Evolutionary conservation across 2,888 invertebrate genomes (phyloP).

Genomic region (Eudemis profundana): DNA sequence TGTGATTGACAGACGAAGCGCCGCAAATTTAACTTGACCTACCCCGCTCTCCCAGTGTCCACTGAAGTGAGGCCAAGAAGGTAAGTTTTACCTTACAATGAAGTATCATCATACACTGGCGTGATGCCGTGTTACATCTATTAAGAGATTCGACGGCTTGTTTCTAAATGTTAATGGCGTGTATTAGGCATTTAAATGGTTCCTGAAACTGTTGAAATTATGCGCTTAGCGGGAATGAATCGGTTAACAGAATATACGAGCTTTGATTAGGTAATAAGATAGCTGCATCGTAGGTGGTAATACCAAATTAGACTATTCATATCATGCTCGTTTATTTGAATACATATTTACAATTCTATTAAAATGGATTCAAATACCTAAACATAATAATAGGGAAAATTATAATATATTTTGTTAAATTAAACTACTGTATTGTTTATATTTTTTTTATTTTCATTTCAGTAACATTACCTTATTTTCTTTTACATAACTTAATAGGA

Average conservation of each 20-base stretch:
- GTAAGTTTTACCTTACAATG: constrained; percentile 42
- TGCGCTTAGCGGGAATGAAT: constrained; percentile 61
- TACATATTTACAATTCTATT: background rate
- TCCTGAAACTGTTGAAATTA: constrained; percentile 76
- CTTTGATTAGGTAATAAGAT: constrained; percentile 45
- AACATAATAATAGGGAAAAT: too few relatives aligned
- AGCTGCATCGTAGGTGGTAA: constrained; percentile 29
- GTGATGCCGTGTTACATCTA: constrained; percentile 68
- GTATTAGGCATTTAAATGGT: constrained; percentile 78
- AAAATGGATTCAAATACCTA: too few relatives aligned
- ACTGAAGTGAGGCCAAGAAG: constrained; percentile 39
- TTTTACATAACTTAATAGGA: constrained; percentile 28
- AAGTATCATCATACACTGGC: constrained; percentile 58
- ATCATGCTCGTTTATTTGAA: background rate
- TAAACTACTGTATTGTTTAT: background rate
- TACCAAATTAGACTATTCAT: background rate
- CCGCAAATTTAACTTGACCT: constrained; percentile 62
- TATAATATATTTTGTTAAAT: background rate
- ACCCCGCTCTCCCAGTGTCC: constrained; percentile 37
- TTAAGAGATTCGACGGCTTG: constrained; percentile 69
- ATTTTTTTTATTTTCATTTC: constrained; percentile 31
- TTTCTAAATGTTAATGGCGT: constrained; percentile 70
- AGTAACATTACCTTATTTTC: constrained; percentile 17
- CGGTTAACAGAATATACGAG: constrained; percentile 57
- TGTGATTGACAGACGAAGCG: constrained; percentile 74